Conservation (phyloP, 2,888 invertebrate species). For the Ornithoptera alexandrae region DNA sequence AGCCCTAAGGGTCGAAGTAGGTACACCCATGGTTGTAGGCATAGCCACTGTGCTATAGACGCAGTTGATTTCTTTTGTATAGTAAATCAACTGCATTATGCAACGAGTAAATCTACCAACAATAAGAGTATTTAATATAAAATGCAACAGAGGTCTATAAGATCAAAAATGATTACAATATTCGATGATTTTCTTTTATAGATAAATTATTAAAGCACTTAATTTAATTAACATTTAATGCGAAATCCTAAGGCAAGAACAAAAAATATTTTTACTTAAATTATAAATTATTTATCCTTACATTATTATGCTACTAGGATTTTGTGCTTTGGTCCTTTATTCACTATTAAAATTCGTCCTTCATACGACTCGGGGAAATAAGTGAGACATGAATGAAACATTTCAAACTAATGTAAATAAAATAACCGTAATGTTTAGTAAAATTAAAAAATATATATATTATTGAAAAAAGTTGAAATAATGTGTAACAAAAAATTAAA, state of each 20-base stretch:
- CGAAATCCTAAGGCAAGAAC: slow-evolving; percentile 26
- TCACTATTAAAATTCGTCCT: slow-evolving; percentile 31
- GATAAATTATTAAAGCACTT: too few relatives aligned
- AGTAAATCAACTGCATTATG: too few relatives aligned
- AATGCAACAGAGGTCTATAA: slow-evolving; percentile 62
- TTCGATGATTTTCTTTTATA: not conserved
- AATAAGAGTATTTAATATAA: slow-evolving; percentile 5
- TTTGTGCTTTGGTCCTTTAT: slow-evolving; percentile 48
- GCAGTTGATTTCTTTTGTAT: too few relatives aligned
- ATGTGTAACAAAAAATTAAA: too few relatives aligned
- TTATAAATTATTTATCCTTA: not conserved
- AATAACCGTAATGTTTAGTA: too few relatives aligned
- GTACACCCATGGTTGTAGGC: too few relatives aligned
- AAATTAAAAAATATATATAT: too few relatives aligned
- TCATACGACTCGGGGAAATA: slow-evolving; percentile 30
- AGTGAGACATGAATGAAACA: slow-evolving; percentile 20
- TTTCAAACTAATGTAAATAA: not conserved
- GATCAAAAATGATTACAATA: not conserved
- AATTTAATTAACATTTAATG: not conserved
- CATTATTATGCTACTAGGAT: slow-evolving; percentile 31
- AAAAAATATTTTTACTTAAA: slow-evolving; percentile 23
- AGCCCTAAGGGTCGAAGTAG: too few relatives aligned
- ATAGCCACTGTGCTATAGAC: too few relatives aligned
- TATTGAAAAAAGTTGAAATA: too few relatives aligned
- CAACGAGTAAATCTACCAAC: too few relatives aligned